phyloP scores from a whole-genome alignment of 1,140 invertebrate species.

The Brachionus paranguensis region DNA sequence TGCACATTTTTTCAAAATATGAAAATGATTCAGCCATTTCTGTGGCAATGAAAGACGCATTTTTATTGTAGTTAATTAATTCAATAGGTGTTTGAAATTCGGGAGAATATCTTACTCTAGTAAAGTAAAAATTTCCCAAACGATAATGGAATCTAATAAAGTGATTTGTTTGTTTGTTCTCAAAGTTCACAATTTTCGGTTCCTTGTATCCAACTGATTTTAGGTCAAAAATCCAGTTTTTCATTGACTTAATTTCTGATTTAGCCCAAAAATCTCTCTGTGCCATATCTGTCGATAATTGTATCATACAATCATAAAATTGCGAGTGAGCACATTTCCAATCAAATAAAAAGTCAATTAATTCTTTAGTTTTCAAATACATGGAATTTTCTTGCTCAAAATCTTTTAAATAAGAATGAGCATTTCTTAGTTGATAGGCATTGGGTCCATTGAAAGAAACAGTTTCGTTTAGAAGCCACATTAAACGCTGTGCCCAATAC shows the following conservation, averaged over 20 bases:
- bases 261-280: slow-evolving; percentile 41
- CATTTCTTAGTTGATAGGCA: slow-evolving; percentile 43
- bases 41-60: no score
- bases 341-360: slow-evolving; percentile 42
- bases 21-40: no score
- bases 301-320: slow-evolving; percentile 29
- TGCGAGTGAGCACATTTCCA: slow-evolving; percentile 43
- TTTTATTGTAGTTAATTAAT: neutral
- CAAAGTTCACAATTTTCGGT: neutral
- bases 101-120: neutral
- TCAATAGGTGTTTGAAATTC: neutral
- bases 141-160: neutral
- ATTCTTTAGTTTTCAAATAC: slow-evolving; percentile 42
- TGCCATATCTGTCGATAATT: slow-evolving; percentile 41
- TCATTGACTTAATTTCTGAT: slow-evolving; percentile 41
- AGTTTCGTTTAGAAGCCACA: slow-evolving; percentile 45
- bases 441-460: slow-evolving; percentile 45
- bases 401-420: slow-evolving; percentile 44
- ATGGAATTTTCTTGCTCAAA: slow-evolving; percentile 43
- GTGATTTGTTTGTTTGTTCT: neutral
- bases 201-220: slow-evolving; percentile 17
- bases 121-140: neutral
- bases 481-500: slow-evolving; percentile 47
- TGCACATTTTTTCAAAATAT: no score
- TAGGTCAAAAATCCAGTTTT: slow-evolving; percentile 37